phyloP scores from a whole-genome alignment of 2,113 vertebrate genomes.

The Ctenodactylus gundi region DNA sequence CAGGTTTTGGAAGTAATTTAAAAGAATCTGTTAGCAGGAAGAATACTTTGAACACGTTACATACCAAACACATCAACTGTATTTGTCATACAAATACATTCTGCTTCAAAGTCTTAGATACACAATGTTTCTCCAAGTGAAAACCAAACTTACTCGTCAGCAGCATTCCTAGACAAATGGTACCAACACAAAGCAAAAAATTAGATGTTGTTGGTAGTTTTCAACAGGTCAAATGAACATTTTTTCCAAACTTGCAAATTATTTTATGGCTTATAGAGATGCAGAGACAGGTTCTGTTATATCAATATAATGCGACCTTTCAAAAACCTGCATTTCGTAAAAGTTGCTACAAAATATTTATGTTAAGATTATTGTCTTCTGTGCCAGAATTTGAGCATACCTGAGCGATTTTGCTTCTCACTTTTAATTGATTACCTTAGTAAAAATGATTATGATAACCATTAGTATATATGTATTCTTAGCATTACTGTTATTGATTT shows the following conservation, averaged over 20 bases:
- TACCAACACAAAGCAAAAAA: neutral
- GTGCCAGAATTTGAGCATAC: neutral
- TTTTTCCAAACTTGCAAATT: neutral
- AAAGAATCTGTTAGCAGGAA: neutral
- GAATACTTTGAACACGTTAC: neutral
- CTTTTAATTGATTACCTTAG: slow-evolving; percentile 25
- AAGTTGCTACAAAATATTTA: neutral
- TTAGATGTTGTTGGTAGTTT: neutral
- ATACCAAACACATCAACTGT: slow-evolving; percentile 18
- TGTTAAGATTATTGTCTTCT: neutral
- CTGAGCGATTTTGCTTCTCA: neutral
- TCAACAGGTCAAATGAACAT: too few relatives aligned
- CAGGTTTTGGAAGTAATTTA: neutral
- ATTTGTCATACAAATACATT: too few relatives aligned
- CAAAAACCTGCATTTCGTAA: neutral
- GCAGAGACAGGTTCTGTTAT: neutral
- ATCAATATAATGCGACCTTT: neutral
- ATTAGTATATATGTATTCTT: slow-evolving; percentile 4
- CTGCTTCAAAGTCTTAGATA: neutral
- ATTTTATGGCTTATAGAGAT: neutral
- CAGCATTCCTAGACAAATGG: neutral
- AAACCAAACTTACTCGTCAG: neutral
- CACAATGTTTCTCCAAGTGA: neutral
- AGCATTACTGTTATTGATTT: neutral
- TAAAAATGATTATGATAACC: neutral